Conservation (phyloP, 2,797 vertebrate genomes). For the Monodelphis domestica region DNA sequence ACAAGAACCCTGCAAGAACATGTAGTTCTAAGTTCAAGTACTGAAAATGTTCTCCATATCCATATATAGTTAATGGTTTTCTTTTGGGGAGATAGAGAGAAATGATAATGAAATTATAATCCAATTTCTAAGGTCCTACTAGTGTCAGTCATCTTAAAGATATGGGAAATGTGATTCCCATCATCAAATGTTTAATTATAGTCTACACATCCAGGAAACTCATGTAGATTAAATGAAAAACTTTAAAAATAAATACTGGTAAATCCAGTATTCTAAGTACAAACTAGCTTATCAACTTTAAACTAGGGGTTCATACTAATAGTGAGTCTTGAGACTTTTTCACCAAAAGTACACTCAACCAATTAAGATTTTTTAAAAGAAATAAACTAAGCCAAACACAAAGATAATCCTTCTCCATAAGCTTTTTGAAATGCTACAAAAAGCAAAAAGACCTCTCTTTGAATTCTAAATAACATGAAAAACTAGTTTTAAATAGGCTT, state of each 20-base stretch:
- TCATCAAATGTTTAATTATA: conserved; percentile 56
- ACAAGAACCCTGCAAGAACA: conserved; percentile 13
- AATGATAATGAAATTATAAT: conserved; percentile 40
- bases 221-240: conserved; percentile 67
- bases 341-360: conserved; percentile 58
- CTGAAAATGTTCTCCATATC: conserved; percentile 57
- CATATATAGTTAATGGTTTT: conserved; percentile 29
- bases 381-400: conserved; percentile 64
- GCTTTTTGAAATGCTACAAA: conserved; percentile 74
- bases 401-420: conserved; percentile 50
- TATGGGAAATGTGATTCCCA: conserved; percentile 49
- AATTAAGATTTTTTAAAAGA: conserved; percentile 53
- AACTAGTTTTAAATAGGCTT: conserved; percentile 79
- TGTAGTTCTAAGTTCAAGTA: conserved; percentile 73
- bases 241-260: conserved; percentile 17
- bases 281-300: conserved; percentile 70
- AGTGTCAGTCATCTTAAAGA: conserved; percentile 59
- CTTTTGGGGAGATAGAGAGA: conserved; percentile 49
- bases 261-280: conserved; percentile 61
- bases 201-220: conserved; percentile 62
- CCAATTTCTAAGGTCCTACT: conserved; percentile 61
- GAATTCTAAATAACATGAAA: conserved; percentile 61
- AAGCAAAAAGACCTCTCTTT: conserved; percentile 70
- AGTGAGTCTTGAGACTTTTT: conserved; percentile 52
- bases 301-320: conserved; percentile 62